Conservation (phyloP, 2,888 invertebrate genomes). For the Rhorus exstirpatorius region DNA sequence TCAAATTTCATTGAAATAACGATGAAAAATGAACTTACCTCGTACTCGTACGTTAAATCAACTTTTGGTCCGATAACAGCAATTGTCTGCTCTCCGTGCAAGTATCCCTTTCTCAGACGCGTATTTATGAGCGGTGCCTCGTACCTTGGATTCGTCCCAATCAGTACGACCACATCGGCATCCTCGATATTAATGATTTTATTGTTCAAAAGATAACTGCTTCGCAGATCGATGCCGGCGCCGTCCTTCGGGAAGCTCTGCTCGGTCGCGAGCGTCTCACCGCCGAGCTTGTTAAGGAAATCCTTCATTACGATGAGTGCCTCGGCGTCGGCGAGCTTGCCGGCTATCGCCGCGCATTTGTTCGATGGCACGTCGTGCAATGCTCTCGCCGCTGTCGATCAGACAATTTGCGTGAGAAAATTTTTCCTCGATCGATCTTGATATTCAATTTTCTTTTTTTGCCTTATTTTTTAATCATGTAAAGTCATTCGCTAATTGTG, state of each 20-base stretch:
- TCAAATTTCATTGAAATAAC: constrained; percentile 10
- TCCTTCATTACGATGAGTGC: constrained; percentile 97
- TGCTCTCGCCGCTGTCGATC: constrained; percentile 88
- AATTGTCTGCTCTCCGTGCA: constrained; percentile 95
- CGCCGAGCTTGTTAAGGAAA: constrained; percentile 94
- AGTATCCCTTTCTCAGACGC: constrained; percentile 96
- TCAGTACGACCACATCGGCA: constrained; percentile 95
- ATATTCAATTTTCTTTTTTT: not conserved
- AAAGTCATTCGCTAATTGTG: too few species aligned
- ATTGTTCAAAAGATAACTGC: constrained; percentile 97
- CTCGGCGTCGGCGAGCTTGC: constrained; percentile 97
- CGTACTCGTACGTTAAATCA: constrained; percentile 97
- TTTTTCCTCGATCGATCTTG: not conserved
- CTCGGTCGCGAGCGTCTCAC: constrained; percentile 96
- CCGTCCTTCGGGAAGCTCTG: constrained; percentile 94
- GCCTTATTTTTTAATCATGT: too few species aligned
- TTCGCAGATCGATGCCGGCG: constrained; percentile 94
- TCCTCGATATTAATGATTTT: constrained; percentile 96
- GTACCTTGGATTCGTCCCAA: constrained; percentile 98
- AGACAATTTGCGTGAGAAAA: not conserved
- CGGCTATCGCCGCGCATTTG: constrained; percentile 94
- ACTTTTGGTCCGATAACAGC: constrained; percentile 96
- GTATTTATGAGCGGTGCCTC: constrained; percentile 99
- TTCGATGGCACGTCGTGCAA: constrained; percentile 90
- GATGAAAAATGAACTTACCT: constrained; percentile 86